Base-by-base conservation (phyloP, 2,797 vertebrate species). In the Acanthornis magna region DNA sequence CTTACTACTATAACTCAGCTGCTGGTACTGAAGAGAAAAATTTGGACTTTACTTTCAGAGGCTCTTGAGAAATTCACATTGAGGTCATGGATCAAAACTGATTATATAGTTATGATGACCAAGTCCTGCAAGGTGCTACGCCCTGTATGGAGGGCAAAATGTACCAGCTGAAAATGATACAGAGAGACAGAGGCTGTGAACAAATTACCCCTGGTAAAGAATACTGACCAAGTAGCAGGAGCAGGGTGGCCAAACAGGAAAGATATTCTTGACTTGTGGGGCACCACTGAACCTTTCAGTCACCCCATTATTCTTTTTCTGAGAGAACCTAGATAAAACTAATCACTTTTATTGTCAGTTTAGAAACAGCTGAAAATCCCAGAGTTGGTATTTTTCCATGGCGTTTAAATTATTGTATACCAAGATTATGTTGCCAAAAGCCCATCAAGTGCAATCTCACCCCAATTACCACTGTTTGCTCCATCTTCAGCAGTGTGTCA, bases 71-170 rank as follows among this genome's bases (percentile, higher is more conserved):
- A 85, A 89, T 65, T 88, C 40, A 32, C 47, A 26, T 15, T 40
- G 78, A 91, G 70, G 57, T 89, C 72, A 75, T 18, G 18, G 54
- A 77, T 93, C 67, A 96, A 62, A 96, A 74, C 42, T 43, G 55
- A 71, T 58, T 67, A 51, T 51, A 65, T 3, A 66, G 42, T 38
- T 50, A n/a, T 27, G 73, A 83, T 34, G 38, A 72, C 20, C 50
- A 54, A 61, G 50, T 68, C 51, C 47, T 89, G 13, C n/a, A 65
- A 92, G 36, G 23, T 73, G 23, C 58, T 78, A 13, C 16, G 21
- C 13, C 34, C 36, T 38, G 38, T 19, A 72, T 8, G 70, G n/a
- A n/a, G 54, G 17, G 16, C 14, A 78, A 76, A 71, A 67, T 16
- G 12, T 19, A 73, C 14, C 4, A 7, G 26, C 23, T 78, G 60